A percentile compares a stretch with the other conserved stretches of the same genome.
These are phyloP conservation scores for Leptopilina myrica DNA, from an alignment of 2,888 invertebrate genomes.

Conservation along the genomic window DNA sequence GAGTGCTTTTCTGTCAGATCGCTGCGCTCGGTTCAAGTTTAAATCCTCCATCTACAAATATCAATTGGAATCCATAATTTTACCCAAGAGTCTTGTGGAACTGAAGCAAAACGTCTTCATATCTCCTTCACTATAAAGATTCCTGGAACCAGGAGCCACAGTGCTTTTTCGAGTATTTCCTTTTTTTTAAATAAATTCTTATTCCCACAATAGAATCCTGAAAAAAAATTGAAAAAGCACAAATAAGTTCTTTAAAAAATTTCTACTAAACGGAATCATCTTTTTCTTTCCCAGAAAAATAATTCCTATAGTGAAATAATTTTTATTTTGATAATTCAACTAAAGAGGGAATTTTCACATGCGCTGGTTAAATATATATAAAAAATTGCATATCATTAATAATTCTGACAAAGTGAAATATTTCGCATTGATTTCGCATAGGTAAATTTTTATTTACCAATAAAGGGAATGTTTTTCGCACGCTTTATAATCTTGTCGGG, in stretches of 20 bases:
- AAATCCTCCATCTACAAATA: slow-evolving; percentile 39
- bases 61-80: slow-evolving; percentile 38
- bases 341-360: not conserved
- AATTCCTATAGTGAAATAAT: too few relatives aligned
- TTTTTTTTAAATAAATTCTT: too few relatives aligned
- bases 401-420: slow-evolving; percentile 3
- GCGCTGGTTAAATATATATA: too few relatives aligned
- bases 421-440: not conserved
- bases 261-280: too few relatives aligned
- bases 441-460: not conserved
- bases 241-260: too few relatives aligned
- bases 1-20: slow-evolving; percentile 54
- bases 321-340: not conserved
- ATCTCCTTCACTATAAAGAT: slow-evolving; percentile 1
- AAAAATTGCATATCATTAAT: not conserved
- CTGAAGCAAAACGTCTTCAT: slow-evolving; percentile 39
- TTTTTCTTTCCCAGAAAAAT: too few relatives aligned
- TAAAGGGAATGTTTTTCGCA: slow-evolving; percentile 14
- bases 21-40: slow-evolving; percentile 51
- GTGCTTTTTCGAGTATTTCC: not conserved
- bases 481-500: not conserved
- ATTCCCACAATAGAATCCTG: too few relatives aligned
- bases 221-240: too few relatives aligned
- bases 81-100: slow-evolving; percentile 26
- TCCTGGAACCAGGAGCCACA: not conserved